Conservation (phyloP, 2,888 invertebrate species). For the Ctenicera cuprea region DNA sequence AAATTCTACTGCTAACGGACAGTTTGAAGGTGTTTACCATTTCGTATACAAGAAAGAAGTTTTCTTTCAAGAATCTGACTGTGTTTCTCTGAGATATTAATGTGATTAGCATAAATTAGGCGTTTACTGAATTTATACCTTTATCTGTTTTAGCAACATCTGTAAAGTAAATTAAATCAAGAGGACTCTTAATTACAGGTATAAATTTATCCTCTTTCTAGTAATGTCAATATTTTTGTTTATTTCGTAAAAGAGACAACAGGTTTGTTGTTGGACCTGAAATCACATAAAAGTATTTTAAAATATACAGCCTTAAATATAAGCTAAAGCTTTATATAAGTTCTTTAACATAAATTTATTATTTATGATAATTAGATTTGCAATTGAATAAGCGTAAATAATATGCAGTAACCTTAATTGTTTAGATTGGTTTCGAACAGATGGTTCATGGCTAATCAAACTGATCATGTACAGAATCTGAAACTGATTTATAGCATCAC, state of each 20-base stretch:
- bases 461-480: not conserved
- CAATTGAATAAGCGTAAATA: too few species aligned
- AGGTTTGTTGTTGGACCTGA: too few species aligned
- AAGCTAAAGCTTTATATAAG: too few species aligned
- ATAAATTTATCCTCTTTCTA: not conserved
- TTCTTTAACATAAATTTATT: too few species aligned
- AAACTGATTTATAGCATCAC: conserved; percentile 12
- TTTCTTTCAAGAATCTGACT: conserved; percentile 24
- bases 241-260: too few species aligned
- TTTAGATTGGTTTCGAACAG: too few species aligned
- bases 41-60: conserved; percentile 30
- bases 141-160: not conserved
- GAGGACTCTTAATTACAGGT: not conserved
- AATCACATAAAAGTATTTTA: too few species aligned
- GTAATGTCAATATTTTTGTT: too few species aligned
- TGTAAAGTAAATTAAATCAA: conserved; percentile 8
- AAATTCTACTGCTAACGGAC: conserved; percentile 22
- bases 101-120: conserved; percentile 43
- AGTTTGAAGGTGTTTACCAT: conserved; percentile 40
- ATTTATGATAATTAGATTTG: too few species aligned
- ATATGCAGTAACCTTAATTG: too few species aligned
- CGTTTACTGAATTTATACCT: conserved; percentile 15
- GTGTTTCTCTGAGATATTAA: conserved; percentile 31
- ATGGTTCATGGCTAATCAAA: too few species aligned
- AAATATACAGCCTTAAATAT: too few species aligned